Evolutionary conservation across 1,140 invertebrate genomes (phyloP), one percentile per base, ranked within the genome.

Genomic region (Bombus soroeensis): DNA sequence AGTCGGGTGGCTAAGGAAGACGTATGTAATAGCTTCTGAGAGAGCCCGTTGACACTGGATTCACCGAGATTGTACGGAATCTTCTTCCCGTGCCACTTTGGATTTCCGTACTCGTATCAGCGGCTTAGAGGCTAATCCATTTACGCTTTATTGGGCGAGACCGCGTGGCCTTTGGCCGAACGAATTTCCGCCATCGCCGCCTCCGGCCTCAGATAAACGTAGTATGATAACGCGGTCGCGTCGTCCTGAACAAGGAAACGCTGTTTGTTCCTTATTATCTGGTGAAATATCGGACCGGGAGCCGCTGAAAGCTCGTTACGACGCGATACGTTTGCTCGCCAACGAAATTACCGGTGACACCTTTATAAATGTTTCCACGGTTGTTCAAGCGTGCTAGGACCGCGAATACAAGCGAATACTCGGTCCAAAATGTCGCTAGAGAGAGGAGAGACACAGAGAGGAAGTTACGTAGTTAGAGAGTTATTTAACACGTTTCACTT

Each of bases 211-310:
- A 34, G 10, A 9, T 12, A 2, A 18, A 22, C 10, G 2, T 70
- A 41, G 83, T 80, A 80, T 72, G 72, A 83, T 83, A 83, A 83
- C 75, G 64, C 62, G 37, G 13, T 66, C 57, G 59, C 81, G 47
- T 59, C 32, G 53, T 66, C 10, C 9, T 25, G 66, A 71, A 85
- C 83, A 79, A 57, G 83, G 83, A 78, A 85, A 80, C 83, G 76
- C 53, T 85, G 83, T 85, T 85, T 85, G 83, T 72, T 85, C 83
- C 83, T 79, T 85, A 85, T 85, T 85, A 85, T 79, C 83, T 47
- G 25, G 53, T 85, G 83, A 85, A 85, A 85, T 85, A 85, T 80
- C 72, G 32, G 76, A 12, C 68, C 66, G 37, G 39, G 57, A n/a
- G 13, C 57, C 75, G 43, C 62, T 78, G 68, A 41, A 85, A 85